Evolutionary conservation across 2,888 invertebrate genomes (phyloP).

Genomic region (Brachynemurus nebulosus): DNA sequence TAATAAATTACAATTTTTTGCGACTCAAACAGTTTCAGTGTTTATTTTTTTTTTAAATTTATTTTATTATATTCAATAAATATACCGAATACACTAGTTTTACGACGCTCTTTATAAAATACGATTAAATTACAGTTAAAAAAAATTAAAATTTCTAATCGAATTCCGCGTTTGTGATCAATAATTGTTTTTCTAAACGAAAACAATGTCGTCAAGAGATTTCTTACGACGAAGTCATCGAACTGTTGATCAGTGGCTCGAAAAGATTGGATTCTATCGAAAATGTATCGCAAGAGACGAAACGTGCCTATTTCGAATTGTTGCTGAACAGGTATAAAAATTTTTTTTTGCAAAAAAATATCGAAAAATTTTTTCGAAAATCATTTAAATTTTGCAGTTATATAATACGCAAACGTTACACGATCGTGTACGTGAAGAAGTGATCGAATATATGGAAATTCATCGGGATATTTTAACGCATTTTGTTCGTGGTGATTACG

Average conservation of each 20-base stretch:
- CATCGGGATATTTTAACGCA: conserved; percentile 48
- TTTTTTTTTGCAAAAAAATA: not conserved
- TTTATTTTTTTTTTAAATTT: no score
- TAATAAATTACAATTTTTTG: no score
- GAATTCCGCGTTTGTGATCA: no score
- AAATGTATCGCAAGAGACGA: conserved; percentile 83
- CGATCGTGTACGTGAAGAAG: conserved; percentile 55
- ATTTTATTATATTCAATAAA: no score
- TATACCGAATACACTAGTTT: no score
- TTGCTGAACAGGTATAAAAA: conserved; percentile 61
- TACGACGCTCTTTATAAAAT: no score
- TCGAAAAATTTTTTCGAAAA: not conserved
- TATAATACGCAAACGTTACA: conserved; percentile 57
- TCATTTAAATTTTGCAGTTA: conserved; percentile 26
- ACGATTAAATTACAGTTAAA: no score
- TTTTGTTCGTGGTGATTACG: conserved; percentile 19
- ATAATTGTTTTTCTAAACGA: no score
- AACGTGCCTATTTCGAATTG: conserved; percentile 75
- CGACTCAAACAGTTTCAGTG: no score
- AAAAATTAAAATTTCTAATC: no score
- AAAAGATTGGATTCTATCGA: conserved; percentile 64
- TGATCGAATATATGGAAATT: conserved; percentile 55
- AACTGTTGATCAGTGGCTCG: conserved; percentile 59
- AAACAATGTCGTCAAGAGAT: not conserved
- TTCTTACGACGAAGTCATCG: conserved; percentile 23